Percentiles rank a stretch among this genome's conserved stretches.
Evolutionary conservation across 2,888 invertebrate genomes (phyloP).

Genomic region (Heteropelma amictum): DNA sequence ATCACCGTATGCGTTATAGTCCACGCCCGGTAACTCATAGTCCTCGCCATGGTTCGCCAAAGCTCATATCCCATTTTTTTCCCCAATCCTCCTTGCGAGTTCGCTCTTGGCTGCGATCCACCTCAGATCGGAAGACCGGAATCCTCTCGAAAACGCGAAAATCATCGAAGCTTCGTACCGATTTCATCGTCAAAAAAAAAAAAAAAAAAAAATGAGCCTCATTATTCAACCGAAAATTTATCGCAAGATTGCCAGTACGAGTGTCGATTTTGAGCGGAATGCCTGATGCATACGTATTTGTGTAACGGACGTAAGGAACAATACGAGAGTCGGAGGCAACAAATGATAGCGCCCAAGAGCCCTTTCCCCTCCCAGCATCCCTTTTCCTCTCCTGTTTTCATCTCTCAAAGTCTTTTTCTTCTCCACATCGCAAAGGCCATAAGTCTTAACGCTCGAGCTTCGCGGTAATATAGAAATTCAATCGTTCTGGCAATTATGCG

Average conservation of each 20-base stretch:
- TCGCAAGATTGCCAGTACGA: too few relatives aligned
- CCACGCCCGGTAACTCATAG: slow-evolving; percentile 77
- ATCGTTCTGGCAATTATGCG: slow-evolving; percentile 76
- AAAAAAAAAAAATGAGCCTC: too few relatives aligned
- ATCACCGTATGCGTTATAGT: slow-evolving; percentile 77
- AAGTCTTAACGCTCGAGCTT: slow-evolving; percentile 63
- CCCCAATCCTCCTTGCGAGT: not conserved
- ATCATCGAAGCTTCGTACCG: too few relatives aligned
- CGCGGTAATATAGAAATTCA: slow-evolving; percentile 76
- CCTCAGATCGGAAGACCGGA: slow-evolving; percentile 33
- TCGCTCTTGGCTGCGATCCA: slow-evolving; percentile 73
- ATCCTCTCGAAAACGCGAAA: not conserved
- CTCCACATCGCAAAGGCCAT: slow-evolving; percentile 45
- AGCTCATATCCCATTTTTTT: slow-evolving; percentile 47
- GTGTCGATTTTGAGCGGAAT: not conserved
- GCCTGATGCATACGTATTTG: not conserved
- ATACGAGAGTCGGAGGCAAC: slow-evolving; percentile 15
- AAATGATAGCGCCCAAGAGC: slow-evolving; percentile 26
- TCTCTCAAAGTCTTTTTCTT: slow-evolving; percentile 2
- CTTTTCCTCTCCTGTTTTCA: not conserved
- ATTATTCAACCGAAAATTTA: too few relatives aligned
- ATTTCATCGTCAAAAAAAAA: too few relatives aligned
- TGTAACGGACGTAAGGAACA: slow-evolving; percentile 14
- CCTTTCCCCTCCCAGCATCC: too few relatives aligned
- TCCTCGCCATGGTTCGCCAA: slow-evolving; percentile 66